Base-by-base conservation (phyloP, 2,113 vertebrate species). In the Corydoras sp. region DNA sequence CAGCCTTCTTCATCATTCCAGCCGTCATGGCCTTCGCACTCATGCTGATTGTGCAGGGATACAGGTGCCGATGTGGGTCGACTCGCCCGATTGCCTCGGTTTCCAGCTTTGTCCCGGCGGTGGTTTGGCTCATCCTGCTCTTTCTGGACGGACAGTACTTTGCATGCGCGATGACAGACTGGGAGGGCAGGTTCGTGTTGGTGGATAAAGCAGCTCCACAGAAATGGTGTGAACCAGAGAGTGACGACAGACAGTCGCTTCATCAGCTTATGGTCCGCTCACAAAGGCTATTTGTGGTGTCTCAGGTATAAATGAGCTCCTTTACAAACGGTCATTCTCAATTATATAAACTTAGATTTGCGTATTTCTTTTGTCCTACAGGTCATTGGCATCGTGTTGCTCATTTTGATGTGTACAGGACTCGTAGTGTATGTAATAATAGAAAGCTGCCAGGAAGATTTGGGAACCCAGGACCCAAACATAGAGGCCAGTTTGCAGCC, bases 81-180 rank as follows among this genome's bases (percentile, higher is more conserved):
- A 43, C 35, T 43, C 1, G 7, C 35, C 35, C 4, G 4, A 5
- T 43, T 2, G 35, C 35, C 35, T 43, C 35, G 35, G 35, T 43
- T 54, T 88, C 86, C 76, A 86, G 84, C 56, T 80, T 88, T 9
- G 83, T 86, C n/a, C 86, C 88, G 2, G 85, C 87, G 12, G 64
- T 89, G 68, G 84, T 89, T 64, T 89, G 88, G 87, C 78, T 91
- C 60, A 89, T 89, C 58, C 70, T 90, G 84, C 65, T 91, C 70
- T 90, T 90, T 79, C 83, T 90, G 50, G 88, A 89, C 15, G 88
- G 87, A 66, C 85, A 88, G 64, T 91, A 89, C 80, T 88, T 86
- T 72, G 86, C 86, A 50, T 89, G 89, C 68, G 87, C 87, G 70
- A 87, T 85, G 87, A 89, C 85, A 77, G 83, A 86, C 81, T 90